These are phyloP conservation scores for Clupea harengus DNA, from an alignment of 2,113 vertebrate species.

Conservation along the genomic window DNA sequence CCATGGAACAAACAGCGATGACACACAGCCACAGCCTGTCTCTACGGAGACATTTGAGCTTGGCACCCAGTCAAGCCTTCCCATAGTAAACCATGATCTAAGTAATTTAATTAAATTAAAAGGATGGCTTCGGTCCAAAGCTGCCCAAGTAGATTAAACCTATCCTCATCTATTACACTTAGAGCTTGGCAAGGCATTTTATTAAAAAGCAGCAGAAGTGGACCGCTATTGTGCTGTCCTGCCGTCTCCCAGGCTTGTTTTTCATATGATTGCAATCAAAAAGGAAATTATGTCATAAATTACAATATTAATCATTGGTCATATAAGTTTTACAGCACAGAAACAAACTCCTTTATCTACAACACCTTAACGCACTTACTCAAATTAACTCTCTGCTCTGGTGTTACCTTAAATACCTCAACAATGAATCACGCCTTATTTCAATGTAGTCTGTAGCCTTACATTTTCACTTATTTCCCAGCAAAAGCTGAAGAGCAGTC, in stretches of 20 bases:
- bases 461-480: not conserved
- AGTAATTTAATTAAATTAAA: constrained; percentile 59
- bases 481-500: not conserved
- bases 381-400: not conserved
- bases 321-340: not conserved
- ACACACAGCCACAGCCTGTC: constrained; percentile 7
- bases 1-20: not conserved
- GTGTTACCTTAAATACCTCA: not conserved
- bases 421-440: not conserved
- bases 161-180: constrained; percentile 52
- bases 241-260: constrained; percentile 37
- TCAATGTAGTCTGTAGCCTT: not conserved
- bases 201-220: constrained; percentile 56
- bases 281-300: constrained; percentile 37
- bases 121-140: constrained; percentile 55
- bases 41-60: not conserved
- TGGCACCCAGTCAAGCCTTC: constrained; percentile 49
- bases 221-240: constrained; percentile 23
- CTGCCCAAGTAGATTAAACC: constrained; percentile 59
- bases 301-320: not conserved
- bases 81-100: constrained; percentile 47
- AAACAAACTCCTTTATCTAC: not conserved
- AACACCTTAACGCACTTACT: not conserved
- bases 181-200: constrained; percentile 52
- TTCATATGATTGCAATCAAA: constrained; percentile 39